Conservation (phyloP, 1,140 invertebrate species). For the Neodiprion lecontei region DNA sequence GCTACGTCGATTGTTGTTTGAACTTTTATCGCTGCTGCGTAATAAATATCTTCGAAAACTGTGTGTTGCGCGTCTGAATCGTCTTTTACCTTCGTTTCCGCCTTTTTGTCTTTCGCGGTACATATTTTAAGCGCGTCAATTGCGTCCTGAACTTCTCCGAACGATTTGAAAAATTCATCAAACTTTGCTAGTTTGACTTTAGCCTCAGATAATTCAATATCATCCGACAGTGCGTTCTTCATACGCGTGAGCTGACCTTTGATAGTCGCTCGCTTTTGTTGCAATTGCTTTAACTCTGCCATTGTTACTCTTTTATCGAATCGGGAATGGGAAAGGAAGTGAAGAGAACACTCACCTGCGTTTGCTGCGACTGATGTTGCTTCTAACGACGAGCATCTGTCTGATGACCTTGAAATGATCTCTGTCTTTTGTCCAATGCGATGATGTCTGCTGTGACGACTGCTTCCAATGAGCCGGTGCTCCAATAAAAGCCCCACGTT, state of each 20-base stretch:
- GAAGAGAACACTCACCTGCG: conserved; percentile 10
- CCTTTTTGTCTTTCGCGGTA: background rate
- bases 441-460: conserved; percentile 4
- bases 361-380: background rate
- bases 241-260: conserved; percentile 13
- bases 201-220: background rate
- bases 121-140: conserved; percentile 2
- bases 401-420: conserved; percentile 1
- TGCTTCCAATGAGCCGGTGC: background rate
- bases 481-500: background rate
- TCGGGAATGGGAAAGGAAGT: conserved; percentile 5
- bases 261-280: background rate
- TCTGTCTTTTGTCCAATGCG: conserved; percentile 1
- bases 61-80: conserved; percentile 10
- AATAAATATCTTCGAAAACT: conserved; percentile 12
- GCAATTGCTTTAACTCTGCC: background rate
- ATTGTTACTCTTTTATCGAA: conserved; percentile 10
- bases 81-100: conserved; percentile 1
- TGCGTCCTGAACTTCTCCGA: background rate
- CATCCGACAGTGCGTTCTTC: background rate
- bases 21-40: conserved; percentile 15
- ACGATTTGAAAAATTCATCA: conserved; percentile 10
- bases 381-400: conserved; percentile 1
- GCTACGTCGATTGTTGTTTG: conserved; percentile 6
- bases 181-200: conserved; percentile 12